phyloP scores from a whole-genome alignment of 2,888 invertebrate genomes.

The Sarcophaga variegata region DNA sequence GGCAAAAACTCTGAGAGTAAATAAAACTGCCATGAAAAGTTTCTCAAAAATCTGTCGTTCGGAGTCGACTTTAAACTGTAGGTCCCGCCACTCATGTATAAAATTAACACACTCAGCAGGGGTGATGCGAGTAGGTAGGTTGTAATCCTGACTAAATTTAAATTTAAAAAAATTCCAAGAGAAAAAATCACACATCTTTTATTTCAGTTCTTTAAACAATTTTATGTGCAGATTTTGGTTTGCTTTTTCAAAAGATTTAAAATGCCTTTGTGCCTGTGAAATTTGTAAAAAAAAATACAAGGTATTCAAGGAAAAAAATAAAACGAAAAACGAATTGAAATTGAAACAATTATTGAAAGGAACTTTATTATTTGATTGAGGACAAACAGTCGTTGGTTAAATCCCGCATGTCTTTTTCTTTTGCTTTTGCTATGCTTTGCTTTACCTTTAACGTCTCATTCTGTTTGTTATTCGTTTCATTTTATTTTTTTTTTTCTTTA shows the following conservation, averaged over 20 bases:
- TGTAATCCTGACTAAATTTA: no score
- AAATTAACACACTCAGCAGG: no score
- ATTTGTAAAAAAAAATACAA: conserved; percentile 7
- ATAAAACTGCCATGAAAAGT: no score
- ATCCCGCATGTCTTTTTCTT: conserved; percentile 31
- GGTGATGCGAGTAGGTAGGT: no score
- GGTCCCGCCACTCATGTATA: no score
- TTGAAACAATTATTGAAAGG: conserved; percentile 35
- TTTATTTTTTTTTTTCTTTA: neutral
- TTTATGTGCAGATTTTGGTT: neutral
- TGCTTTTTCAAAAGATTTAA: conserved; percentile 6
- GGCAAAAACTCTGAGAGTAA: no score
- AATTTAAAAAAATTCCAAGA: no score
- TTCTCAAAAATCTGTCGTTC: no score
- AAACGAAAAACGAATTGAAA: neutral
- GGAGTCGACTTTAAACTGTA: no score
- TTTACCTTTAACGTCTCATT: conserved; percentile 12
- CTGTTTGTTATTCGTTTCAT: neutral
- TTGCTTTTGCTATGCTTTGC: conserved; percentile 2
- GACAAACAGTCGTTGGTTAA: conserved; percentile 29
- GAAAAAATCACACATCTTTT: neutral
- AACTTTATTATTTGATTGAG: conserved; percentile 41
- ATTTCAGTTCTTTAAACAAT: conserved; percentile 19
- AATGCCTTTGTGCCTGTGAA: conserved; percentile 6
- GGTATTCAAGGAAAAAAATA: neutral